Percentiles rank a stretch among this genome's conserved stretches.
Evolutionary conservation across 1,140 invertebrate species (phyloP).

Genomic region (Sycophaga agraensis): DNA sequence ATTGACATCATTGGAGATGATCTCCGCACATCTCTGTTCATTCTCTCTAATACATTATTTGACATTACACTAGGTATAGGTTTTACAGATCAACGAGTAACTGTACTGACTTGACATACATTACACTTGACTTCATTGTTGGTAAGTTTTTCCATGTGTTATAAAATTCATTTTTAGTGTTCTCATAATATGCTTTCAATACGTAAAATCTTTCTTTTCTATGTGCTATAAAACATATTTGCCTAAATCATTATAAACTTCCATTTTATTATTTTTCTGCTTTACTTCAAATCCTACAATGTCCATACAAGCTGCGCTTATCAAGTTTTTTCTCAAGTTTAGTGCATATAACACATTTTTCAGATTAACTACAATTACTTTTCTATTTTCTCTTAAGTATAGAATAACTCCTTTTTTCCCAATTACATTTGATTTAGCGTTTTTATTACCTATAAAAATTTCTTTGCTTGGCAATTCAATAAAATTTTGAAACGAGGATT

Average conservation of each 20-base stretch:
- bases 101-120: neutral
- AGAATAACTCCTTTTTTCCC: neutral
- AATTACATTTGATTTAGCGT: neutral
- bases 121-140: neutral
- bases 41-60: neutral
- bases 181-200: too few species aligned
- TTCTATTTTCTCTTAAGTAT: neutral
- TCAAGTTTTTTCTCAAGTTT: constrained; percentile 3
- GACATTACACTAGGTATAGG: neutral
- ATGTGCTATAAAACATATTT: constrained; percentile 11
- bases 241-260: constrained; percentile 16
- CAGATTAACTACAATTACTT: neutral
- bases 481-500: neutral
- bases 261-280: constrained; percentile 18
- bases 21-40: neutral
- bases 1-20: neutral
- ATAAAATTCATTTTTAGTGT: neutral
- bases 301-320: constrained; percentile 17
- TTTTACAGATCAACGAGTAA: neutral
- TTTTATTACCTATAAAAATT: neutral
- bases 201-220: constrained; percentile 6
- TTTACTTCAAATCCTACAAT: constrained; percentile 4
- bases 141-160: neutral
- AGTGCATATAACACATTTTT: constrained; percentile 11
- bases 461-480: neutral